Evolutionary conservation across 2,888 invertebrate species (phyloP).

Genomic region (Eristalis arbustorum): DNA sequence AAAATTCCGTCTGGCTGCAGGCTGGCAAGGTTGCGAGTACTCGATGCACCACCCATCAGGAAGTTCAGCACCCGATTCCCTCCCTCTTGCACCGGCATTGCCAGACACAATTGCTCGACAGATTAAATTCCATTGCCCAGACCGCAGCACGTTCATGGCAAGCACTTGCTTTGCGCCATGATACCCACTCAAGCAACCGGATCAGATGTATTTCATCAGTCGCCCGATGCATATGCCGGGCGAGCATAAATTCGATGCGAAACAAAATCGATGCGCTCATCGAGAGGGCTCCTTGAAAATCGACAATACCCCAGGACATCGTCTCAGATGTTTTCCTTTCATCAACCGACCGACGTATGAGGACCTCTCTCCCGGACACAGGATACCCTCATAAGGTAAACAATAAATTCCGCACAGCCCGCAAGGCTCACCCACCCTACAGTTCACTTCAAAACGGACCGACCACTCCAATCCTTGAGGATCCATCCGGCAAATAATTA

Average conservation of each 20-base stretch:
- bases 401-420: slow-evolving; percentile 2
- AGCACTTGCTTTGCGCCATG: not conserved
- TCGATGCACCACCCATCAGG: too few species aligned
- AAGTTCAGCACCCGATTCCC: too few species aligned
- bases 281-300: not conserved
- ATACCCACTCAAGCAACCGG: not conserved
- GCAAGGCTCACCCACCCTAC: not conserved
- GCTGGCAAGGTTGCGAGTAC: too few species aligned
- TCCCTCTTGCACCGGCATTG: not conserved
- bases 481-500: slow-evolving; percentile 43
- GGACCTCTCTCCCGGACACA: not conserved
- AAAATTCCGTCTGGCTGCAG: too few species aligned
- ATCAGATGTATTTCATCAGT: not conserved
- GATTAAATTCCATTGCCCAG: not conserved
- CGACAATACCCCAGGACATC: not conserved
- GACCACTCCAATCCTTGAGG: slow-evolving; percentile 2
- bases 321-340: not conserved
- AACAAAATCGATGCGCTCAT: not conserved
- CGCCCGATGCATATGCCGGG: not conserved
- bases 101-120: not conserved
- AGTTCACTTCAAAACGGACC: not conserved
- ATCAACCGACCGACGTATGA: not conserved
- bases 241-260: not conserved
- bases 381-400: slow-evolving; percentile 13
- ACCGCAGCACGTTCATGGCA: not conserved